These are phyloP conservation scores for Pempheris klunzingeri DNA, from an alignment of 2,797 vertebrate genomes.

Conservation along the genomic window DNA sequence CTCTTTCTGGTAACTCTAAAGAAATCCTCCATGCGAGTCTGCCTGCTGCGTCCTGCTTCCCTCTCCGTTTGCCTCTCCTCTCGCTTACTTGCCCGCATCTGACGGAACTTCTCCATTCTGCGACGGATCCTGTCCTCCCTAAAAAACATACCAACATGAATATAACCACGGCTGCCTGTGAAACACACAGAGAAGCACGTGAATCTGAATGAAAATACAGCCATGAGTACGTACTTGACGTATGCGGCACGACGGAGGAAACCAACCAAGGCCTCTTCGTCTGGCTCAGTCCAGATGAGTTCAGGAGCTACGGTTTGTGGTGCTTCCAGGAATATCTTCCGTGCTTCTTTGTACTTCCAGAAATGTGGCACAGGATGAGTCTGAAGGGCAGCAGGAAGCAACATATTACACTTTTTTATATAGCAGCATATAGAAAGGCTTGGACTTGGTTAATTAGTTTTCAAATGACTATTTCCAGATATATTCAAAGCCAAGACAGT, in stretches of 20 bases:
- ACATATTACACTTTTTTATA: neutral
- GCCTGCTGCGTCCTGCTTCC: conserved; percentile 57
- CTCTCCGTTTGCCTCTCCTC: conserved; percentile 70
- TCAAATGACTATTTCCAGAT: too few relatives aligned
- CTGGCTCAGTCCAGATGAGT: conserved; percentile 82
- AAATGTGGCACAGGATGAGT: conserved; percentile 80
- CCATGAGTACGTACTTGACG: conserved; percentile 74
- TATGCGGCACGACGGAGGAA: conserved; percentile 79
- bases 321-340: conserved; percentile 82
- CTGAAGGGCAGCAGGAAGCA: conserved; percentile 53
- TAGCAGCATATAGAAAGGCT: neutral
- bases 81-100: conserved; percentile 59
- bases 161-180: neutral
- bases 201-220: neutral
- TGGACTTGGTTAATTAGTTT: too few relatives aligned
- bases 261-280: conserved; percentile 84
- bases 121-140: conserved; percentile 79
- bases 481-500: too few relatives aligned
- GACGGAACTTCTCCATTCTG: conserved; percentile 81
- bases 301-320: conserved; percentile 57
- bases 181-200: neutral
- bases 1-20: conserved; percentile 84
- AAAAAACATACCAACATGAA: conserved; percentile 17
- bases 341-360: conserved; percentile 84
- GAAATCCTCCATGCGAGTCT: conserved; percentile 80